phyloP scores from a whole-genome alignment of 2,888 invertebrate genomes.

The Stomorhina lunata region DNA sequence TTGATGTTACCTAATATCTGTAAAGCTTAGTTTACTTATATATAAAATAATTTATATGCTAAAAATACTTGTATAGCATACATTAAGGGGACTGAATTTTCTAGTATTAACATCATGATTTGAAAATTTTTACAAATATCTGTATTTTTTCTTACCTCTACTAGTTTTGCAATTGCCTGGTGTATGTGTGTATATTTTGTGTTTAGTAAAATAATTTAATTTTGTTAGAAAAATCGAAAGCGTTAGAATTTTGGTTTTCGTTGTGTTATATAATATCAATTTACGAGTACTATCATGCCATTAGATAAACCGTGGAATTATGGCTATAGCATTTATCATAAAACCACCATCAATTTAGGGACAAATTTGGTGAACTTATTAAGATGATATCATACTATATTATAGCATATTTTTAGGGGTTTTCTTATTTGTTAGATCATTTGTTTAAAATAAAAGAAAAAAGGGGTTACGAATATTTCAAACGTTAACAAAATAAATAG shows the following conservation, averaged over 20 bases:
- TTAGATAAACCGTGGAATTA: not conserved
- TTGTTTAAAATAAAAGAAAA: too few species aligned
- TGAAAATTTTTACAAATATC: too few species aligned
- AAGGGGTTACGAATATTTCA: too few species aligned
- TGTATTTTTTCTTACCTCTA: not conserved
- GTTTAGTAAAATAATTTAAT: not conserved
- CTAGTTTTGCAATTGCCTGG: not conserved
- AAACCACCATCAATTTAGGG: not conserved
- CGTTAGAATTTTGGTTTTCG: not conserved
- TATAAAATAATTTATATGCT: too few species aligned
- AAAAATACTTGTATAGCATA: too few species aligned
- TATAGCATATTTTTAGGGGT: too few species aligned
- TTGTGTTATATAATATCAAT: not conserved
- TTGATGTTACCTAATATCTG: slow-evolving; percentile 60
- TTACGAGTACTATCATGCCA: not conserved
- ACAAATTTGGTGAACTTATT: too few species aligned
- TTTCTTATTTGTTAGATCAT: too few species aligned
- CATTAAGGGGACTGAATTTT: too few species aligned
- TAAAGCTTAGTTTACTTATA: slow-evolving; percentile 36
- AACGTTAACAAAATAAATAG: too few species aligned
- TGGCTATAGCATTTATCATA: not conserved
- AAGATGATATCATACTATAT: not conserved
- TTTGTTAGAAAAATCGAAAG: not conserved
- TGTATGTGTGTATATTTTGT: too few species aligned
- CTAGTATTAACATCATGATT: not conserved